Conservation (phyloP, 2,888 invertebrate genomes). For the Archaeoteleia sp. region DNA sequence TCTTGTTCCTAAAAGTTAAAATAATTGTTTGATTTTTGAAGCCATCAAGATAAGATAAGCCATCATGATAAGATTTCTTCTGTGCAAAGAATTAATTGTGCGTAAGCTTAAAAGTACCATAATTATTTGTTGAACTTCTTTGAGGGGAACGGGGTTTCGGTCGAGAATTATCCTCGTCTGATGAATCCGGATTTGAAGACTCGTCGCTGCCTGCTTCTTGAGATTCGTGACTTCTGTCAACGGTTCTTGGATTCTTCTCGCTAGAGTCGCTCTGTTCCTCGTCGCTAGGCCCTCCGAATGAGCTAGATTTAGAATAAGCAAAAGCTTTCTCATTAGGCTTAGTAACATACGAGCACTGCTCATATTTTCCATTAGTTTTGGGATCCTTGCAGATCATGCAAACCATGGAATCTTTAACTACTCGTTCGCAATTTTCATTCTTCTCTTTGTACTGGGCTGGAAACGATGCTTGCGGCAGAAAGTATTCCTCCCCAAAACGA, state of each 20-base stretch:
- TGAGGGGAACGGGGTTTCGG: too few relatives aligned
- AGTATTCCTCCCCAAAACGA: conserved; percentile 70
- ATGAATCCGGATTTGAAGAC: conserved; percentile 11
- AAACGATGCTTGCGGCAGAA: conserved; percentile 67
- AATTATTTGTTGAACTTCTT: too few relatives aligned
- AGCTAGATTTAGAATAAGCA: conserved; percentile 61
- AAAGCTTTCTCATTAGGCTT: conserved; percentile 81
- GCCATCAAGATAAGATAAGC: too few relatives aligned
- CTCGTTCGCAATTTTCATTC: conserved; percentile 81
- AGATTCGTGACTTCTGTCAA: conserved; percentile 18
- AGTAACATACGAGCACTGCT: conserved; percentile 87
- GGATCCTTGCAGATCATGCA: conserved; percentile 86
- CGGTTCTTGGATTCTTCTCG: conserved; percentile 21
- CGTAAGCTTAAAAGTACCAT: too few relatives aligned
- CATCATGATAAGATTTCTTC: too few relatives aligned
- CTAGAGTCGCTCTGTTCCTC: conserved; percentile 11
- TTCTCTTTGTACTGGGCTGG: conserved; percentile 78
- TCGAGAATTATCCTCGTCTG: conserved; percentile 14
- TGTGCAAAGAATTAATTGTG: too few relatives aligned
- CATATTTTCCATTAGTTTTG: conserved; percentile 85
- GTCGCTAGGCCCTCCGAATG: conserved; percentile 42
- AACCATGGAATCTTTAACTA: conserved; percentile 81
- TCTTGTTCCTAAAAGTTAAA: too few relatives aligned
- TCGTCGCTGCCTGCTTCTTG: conserved; percentile 26
- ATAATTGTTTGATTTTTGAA: too few relatives aligned